phyloP scores from a whole-genome alignment of 2,113 vertebrate species.

The Strigops habroptila region DNA sequence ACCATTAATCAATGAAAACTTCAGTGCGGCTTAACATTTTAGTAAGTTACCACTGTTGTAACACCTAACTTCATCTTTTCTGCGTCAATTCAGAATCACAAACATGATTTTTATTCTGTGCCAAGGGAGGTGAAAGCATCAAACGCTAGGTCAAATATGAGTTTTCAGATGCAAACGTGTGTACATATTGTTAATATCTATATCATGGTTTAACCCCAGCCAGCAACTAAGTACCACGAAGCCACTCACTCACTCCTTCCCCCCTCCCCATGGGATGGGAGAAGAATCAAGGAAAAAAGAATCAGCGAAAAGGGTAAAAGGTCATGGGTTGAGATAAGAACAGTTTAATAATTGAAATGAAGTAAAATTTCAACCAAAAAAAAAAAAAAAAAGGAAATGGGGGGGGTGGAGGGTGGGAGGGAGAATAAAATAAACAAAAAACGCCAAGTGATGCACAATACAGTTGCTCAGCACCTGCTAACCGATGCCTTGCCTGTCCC shows the following conservation, averaged over 20 bases:
- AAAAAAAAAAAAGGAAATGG: not conserved
- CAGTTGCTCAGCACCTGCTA: not conserved
- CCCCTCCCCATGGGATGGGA: not conserved
- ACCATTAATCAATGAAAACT: not conserved
- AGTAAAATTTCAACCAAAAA: not conserved
- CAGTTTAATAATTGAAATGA: not conserved
- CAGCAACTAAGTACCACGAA: not conserved
- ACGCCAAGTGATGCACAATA: not conserved
- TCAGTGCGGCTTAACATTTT: not conserved
- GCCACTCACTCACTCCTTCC: not conserved
- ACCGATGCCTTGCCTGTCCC: not conserved
- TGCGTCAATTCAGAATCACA: not conserved
- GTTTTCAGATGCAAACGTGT: not conserved
- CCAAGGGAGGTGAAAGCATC: not conserved
- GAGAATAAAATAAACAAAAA: not conserved
- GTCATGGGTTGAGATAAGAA: not conserved
- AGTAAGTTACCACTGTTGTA: not conserved
- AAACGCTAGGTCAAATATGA: accelerated
- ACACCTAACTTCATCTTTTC: not conserved
- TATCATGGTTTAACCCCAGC: not conserved
- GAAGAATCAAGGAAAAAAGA: not conserved
- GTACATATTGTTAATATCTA: not conserved
- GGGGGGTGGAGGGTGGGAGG: not conserved
- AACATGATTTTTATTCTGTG: not conserved
- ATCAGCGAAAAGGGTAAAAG: not conserved